These are phyloP conservation scores for Iphiclides podalirius DNA, from an alignment of 2,888 invertebrate species.

Conservation along the genomic window DNA sequence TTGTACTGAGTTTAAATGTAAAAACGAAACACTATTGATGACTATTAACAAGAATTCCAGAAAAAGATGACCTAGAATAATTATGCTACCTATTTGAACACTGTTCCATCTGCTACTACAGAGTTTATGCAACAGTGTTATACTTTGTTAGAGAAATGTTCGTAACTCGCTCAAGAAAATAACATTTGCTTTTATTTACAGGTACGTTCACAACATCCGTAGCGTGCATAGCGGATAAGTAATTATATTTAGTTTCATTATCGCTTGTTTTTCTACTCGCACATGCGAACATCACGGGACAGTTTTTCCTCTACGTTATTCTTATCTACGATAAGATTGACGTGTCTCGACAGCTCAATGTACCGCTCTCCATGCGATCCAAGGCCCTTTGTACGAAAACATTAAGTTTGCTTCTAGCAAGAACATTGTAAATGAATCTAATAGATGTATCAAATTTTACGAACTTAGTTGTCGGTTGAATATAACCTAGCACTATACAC, in stretches of 20 bases:
- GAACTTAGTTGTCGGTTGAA: too few species aligned
- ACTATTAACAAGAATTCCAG: constrained; percentile 2
- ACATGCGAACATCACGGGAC: constrained; percentile 7
- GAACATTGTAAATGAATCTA: too few species aligned
- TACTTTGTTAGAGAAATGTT: neutral
- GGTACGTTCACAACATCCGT: constrained; percentile 7
- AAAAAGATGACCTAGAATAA: constrained; percentile 13
- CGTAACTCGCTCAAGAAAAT: neutral
- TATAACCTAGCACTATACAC: too few species aligned
- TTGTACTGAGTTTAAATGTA: too few species aligned
- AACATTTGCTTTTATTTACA: constrained; percentile 2
- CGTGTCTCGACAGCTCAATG: constrained; percentile 38
- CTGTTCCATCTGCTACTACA: constrained; percentile 2
- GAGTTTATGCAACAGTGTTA: constrained; percentile 1
- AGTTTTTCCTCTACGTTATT: constrained; percentile 30
- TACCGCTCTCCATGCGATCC: constrained; percentile 1
- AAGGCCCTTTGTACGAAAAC: constrained; percentile 4
- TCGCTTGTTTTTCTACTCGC: constrained; percentile 20
- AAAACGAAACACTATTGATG: constrained; percentile 3
- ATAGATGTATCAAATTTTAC: too few species aligned
- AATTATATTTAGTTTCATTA: constrained; percentile 6
- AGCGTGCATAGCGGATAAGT: constrained; percentile 5
- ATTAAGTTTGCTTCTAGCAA: too few species aligned
- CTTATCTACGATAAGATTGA: constrained; percentile 42
- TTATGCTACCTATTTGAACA: constrained; percentile 5